Base-by-base conservation (phyloP, 2,797 vertebrate genomes). In the Gymnopithys bicolor region DNA sequence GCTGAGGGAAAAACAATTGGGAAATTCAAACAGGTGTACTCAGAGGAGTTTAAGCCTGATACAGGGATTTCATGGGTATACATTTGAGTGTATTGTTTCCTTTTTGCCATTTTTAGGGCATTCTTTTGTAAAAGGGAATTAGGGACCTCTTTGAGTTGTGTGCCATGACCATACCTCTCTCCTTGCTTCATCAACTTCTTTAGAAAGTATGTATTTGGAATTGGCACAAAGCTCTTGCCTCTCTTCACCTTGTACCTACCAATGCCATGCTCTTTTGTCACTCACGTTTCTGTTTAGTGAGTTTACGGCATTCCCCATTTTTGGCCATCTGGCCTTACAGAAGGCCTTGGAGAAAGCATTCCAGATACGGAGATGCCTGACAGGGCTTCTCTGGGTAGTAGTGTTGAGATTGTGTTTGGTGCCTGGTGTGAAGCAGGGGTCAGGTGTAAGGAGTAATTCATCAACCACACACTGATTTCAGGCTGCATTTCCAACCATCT, bases 391-490 rank as follows among this genome's bases (percentile, higher is more conserved):
- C 92, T 97, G 86, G 82, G 94, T 96, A 92, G 93, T 95, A 64
- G 92, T 82, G 84, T 92, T 97, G 94, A 91, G 97, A 90, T 96
- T 96, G 96, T 88, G 76, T 96, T 96, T 91, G 89, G 95, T 96
- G 96, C 94, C 94, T 97, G 95, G 92, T 97, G 93, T 97, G 96
- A 97, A 97, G 97, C 91, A 93, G 86, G 96, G 97, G 96, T 98
- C 97, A 97, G 97, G 97, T 98, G 95, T 95, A 97, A 97, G 95
- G 93, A 97, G 95, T 95, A 85, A 96, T 97, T 97, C 96, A 96
- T 97, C 97, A 98, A 94, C 93, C 91, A 90, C 94, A 93, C 91
- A 94, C 96, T 96, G 97, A 95, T 96, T 97, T 97, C 95, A 96
- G 96, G 93, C 96, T 96, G 95, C 94, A 93, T 96, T 97, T 97